Evolutionary conservation across 2,113 vertebrate species (phyloP).

Genomic region (Gallinago undulata): DNA sequence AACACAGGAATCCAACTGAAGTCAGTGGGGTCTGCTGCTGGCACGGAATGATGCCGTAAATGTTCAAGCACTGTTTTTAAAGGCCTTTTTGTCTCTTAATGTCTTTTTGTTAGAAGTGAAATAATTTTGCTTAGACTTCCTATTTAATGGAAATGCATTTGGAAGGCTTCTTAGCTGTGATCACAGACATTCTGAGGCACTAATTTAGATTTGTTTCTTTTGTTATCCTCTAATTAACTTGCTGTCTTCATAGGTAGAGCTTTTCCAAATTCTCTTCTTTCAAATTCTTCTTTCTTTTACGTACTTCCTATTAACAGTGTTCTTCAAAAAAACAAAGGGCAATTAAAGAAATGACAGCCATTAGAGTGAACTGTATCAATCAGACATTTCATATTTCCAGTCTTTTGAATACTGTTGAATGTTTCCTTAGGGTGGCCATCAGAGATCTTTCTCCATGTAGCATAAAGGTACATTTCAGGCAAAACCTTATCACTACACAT

Average conservation of each 20-base stretch:
- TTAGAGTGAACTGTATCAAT: not conserved
- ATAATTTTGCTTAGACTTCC: not conserved
- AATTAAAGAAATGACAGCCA: not conserved
- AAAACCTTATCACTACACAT: not conserved
- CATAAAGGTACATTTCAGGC: not conserved
- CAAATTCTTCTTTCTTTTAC: not conserved
- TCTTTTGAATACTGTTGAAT: not conserved
- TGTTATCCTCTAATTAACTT: slow-evolving; percentile 23
- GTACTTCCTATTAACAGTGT: not conserved
- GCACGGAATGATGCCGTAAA: not conserved
- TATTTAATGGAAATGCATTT: slow-evolving; percentile 1
- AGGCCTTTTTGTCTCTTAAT: not conserved
- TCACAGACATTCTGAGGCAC: not conserved
- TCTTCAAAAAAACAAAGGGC: slow-evolving; percentile 18
- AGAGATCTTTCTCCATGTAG: not conserved
- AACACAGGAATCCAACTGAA: not conserved
- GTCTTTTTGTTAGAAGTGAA: not conserved
- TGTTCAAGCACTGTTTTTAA: not conserved
- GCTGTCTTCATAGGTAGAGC: not conserved
- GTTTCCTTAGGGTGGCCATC: not conserved
- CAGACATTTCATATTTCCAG: not conserved
- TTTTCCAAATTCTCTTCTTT: not conserved
- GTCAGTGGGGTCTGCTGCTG: not conserved
- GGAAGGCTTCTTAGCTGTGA: not conserved
- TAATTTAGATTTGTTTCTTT: slow-evolving; percentile 36